Evolutionary conservation across 2,888 invertebrate genomes (phyloP), one percentile per base, ranked within the genome.

Genomic region (Allygus modestus): DNA sequence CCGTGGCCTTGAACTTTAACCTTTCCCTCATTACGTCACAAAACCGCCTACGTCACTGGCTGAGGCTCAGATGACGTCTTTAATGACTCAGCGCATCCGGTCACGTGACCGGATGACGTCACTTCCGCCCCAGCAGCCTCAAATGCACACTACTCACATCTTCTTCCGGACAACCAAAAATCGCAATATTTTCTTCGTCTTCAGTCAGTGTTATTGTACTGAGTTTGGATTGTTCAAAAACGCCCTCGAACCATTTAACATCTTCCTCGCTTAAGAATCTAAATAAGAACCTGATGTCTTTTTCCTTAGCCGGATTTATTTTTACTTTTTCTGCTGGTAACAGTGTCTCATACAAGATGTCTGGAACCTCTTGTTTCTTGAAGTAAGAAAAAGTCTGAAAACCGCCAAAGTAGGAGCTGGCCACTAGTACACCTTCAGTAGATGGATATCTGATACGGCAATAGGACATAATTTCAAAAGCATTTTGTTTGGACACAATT

Each of bases 391-490:
- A 73, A 23, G 83, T 54, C 37, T 73, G n/a, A 83, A 31, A 83
- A 51, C 51, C 41, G 12, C 83, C 73, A 75, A 31, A 73, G 58
- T 31, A 83, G 26, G 83, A 73, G 28, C 26, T 75, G n/a, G 83
- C 26, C 17, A 51, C 83, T 54, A 75, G 43, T 28, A 83, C 37
- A 26, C 81, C 65, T 54, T 65, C 79, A 65, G 69, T n/a, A 26
- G 54, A 41, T 23, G 75, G 83, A 33, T 71, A 83, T n/a, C 33
- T 31, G 26, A 84, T 4, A 23, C 77, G 43, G 28, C 20, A 37
- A 28, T 84, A 84, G 1, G 75, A 84, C 54, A 51, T 43, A 20
- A 84, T 84, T 84, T 77, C 71, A 77, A 61, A 84, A 79, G 43
- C 77, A 75, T 61, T 58, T 23, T 84, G 73, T 43, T 79, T 79